Evolutionary conservation across 1,140 invertebrate genomes (phyloP).

Genomic region (Schlechtendalia chinensis): DNA sequence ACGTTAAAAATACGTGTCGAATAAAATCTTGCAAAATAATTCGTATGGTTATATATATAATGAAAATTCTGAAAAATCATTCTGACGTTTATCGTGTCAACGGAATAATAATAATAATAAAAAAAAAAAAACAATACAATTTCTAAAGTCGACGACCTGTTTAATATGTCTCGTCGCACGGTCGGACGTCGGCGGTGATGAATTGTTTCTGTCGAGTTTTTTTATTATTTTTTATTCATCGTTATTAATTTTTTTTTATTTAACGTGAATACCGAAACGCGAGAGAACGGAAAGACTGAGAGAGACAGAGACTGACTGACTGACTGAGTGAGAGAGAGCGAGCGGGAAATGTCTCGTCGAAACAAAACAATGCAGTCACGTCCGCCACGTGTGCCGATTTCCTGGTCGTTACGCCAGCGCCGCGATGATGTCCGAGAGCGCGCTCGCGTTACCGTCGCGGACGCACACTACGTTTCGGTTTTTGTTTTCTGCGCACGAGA

Average conservation of each 20-base stretch:
- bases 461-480: not conserved
- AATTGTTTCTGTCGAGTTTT: slow-evolving; percentile 20
- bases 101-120: not conserved
- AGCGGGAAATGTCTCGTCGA: not conserved
- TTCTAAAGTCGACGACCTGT: slow-evolving; percentile 37
- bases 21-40: no score
- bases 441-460: no score
- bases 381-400: slow-evolving; percentile 28
- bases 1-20: no score
- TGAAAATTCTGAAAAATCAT: slow-evolving; percentile 5
- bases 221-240: not conserved
- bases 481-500: not conserved
- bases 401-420: not conserved
- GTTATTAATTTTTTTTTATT: slow-evolving; percentile 1
- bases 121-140: slow-evolving; percentile 20
- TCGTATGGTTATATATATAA: not conserved
- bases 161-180: slow-evolving; percentile 27
- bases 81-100: slow-evolving; percentile 1
- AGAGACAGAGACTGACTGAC: no score
- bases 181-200: not conserved
- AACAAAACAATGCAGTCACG: slow-evolving; percentile 41
- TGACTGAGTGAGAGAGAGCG: no score
- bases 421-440: not conserved
- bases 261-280: not conserved
- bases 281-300: not conserved